These are phyloP conservation scores for Lasius fuliginosus DNA, from an alignment of 2,888 invertebrate genomes.

Conservation along the genomic window DNA sequence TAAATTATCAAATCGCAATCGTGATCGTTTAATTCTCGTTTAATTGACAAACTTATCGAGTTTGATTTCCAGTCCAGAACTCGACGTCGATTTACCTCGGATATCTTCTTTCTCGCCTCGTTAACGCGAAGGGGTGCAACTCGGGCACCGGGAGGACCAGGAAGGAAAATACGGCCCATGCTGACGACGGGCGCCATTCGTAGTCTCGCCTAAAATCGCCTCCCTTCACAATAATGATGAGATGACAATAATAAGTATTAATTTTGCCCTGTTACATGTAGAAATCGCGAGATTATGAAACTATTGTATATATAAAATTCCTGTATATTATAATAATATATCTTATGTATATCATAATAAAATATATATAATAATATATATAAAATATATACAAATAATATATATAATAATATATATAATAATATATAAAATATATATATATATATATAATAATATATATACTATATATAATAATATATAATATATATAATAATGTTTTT, in stretches of 20 bases:
- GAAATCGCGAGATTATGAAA: too few relatives aligned
- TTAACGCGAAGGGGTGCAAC: background rate
- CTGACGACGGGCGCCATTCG: conserved; percentile 39
- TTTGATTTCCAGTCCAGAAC: background rate
- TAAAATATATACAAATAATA: too few relatives aligned
- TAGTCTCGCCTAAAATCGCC: conserved; percentile 20
- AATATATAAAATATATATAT: too few relatives aligned
- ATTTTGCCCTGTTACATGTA: too few relatives aligned
- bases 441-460: too few relatives aligned
- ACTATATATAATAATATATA: background rate
- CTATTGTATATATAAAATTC: too few relatives aligned
- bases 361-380: too few relatives aligned
- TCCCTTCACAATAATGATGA: conserved; percentile 24
- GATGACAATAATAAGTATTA: background rate
- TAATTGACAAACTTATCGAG: background rate
- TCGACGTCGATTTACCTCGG: conserved; percentile 18
- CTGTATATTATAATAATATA: too few relatives aligned
- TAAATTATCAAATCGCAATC: background rate
- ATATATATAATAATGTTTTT: background rate
- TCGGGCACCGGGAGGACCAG: background rate
- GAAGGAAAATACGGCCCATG: conserved; percentile 40
- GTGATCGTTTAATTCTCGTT: background rate
- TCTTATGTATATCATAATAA: too few relatives aligned
- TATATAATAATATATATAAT: too few relatives aligned
- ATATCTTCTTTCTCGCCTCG: background rate